These are phyloP conservation scores for Acipenser transmontanus DNA, from an alignment of 2,797 vertebrate species.

Conservation along the genomic window DNA sequence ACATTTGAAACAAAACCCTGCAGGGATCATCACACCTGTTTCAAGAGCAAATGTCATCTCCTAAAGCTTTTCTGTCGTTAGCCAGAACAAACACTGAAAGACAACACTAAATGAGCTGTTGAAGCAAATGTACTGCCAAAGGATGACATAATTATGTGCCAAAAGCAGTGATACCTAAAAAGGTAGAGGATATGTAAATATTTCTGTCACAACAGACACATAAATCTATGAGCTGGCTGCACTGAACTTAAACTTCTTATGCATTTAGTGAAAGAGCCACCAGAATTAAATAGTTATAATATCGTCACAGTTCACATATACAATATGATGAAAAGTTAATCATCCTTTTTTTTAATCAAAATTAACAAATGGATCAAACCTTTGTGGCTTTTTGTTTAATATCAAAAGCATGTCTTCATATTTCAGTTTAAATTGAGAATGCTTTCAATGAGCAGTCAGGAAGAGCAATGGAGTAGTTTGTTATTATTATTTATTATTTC, in stretches of 20 bases:
- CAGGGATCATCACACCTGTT: conserved; percentile 25
- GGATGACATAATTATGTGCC: background rate
- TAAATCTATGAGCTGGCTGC: conserved; percentile 55
- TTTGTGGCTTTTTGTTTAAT: no score
- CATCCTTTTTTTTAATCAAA: no score
- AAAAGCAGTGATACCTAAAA: conserved; percentile 1
- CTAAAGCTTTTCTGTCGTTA: conserved; percentile 13
- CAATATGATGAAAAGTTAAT: no score
- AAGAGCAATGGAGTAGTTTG: no score
- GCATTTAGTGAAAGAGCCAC: no score
- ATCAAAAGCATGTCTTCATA: no score
- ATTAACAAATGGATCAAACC: no score
- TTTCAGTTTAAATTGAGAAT: no score
- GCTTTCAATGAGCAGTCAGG: no score
- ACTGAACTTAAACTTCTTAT: conserved; percentile 23
- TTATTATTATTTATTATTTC: no score
- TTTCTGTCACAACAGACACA: background rate
- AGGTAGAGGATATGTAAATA: background rate
- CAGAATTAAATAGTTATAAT: no score
- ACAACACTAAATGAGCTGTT: conserved; percentile 9
- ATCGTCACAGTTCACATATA: no score
- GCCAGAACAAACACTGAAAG: conserved; percentile 16
- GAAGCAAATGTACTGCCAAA: conserved; percentile 23
- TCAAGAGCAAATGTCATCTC: conserved; percentile 29
- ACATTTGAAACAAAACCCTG: background rate